Evolutionary conservation across 1,140 invertebrate species (phyloP), one percentile per base, ranked within the genome.

Genomic region (Druon quercuslanigerum): DNA sequence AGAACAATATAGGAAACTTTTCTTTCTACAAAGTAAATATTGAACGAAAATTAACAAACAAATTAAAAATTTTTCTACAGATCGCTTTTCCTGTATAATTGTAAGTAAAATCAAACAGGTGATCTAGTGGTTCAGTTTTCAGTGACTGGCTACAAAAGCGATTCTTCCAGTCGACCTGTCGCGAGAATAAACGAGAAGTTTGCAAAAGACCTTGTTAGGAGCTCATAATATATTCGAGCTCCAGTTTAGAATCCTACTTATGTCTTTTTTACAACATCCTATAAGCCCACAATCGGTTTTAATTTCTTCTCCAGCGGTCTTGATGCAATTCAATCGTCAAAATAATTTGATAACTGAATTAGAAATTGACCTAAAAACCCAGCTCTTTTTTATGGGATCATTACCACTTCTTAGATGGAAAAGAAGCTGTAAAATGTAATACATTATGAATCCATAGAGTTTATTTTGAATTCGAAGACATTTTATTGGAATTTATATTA

Each of bases 71-170:
- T 56, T 56, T 56, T 17, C 40, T 11, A 46, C 11, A 46, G 40
- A 46, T 46, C 7, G 40, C 7, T 46, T 46, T 11, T 46, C 8
- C 9, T 11, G 9, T 4, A 8, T 57, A 16, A 40, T 8, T 5
- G 33, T 9, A 46, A 14, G 60, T 8, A 66, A 66, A 66, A 40
- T 66, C 60, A 46, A 66, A 66, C 60, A 66, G 20, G 14, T 71
- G 77, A 77, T 79, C 79, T 50, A 82, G 75, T 82, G 79, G 77
- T 66, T 82, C 76, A 77, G 76, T 81, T 80, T 72, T 51, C 72
- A 70, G 51, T 54, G 56, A 60, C 19, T 73, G n/a, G 5, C 46
- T 57, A 74, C 52, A 56, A 57, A 75, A 73, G 71, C 33, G 50
- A 76, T 60, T 77, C 79, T 80, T 80, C 78, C 74, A 74, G 51